These are phyloP conservation scores for Zonotrichia leucophrys DNA, from an alignment of 2,113 vertebrate genomes.

Conservation along the genomic window DNA sequence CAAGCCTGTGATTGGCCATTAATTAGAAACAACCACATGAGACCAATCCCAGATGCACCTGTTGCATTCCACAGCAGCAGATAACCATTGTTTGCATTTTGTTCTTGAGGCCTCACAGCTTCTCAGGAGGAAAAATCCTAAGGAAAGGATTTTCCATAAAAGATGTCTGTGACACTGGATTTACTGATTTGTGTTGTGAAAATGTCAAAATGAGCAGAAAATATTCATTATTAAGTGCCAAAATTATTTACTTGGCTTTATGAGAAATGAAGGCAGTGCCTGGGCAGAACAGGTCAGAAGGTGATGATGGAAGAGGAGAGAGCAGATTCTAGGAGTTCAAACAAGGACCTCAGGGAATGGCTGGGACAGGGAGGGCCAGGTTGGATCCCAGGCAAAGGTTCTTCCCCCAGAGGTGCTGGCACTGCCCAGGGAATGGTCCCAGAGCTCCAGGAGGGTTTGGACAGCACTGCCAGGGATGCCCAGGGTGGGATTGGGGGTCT, in stretches of 20 bases:
- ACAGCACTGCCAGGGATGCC: rapidly evolving
- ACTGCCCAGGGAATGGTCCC: neutral
- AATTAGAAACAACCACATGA: too few species aligned
- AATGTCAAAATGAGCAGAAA: neutral
- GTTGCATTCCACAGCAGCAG: too few species aligned
- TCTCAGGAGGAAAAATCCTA: too few species aligned
- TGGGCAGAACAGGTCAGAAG: neutral
- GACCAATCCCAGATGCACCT: too few species aligned
- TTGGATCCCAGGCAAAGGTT: rapidly evolving
- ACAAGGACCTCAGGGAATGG: rapidly evolving
- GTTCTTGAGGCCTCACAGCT: too few species aligned
- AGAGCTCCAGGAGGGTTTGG: neutral
- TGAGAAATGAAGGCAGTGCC: neutral
- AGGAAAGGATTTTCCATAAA: too few species aligned
- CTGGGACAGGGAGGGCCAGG: rapidly evolving
- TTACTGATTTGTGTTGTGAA: neutral
- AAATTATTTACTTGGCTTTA: neutral
- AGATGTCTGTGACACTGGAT: neutral
- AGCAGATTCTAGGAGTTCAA: neutral
- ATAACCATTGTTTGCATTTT: too few species aligned
- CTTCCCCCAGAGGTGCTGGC: neutral
- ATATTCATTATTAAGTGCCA: neutral
- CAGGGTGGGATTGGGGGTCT: neutral
- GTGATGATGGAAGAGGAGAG: neutral
- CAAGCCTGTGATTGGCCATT: too few species aligned